Evolutionary conservation across 2,113 vertebrate species (phyloP), one percentile per base, ranked within the genome.

Genomic region (Bufo gargarizans): DNA sequence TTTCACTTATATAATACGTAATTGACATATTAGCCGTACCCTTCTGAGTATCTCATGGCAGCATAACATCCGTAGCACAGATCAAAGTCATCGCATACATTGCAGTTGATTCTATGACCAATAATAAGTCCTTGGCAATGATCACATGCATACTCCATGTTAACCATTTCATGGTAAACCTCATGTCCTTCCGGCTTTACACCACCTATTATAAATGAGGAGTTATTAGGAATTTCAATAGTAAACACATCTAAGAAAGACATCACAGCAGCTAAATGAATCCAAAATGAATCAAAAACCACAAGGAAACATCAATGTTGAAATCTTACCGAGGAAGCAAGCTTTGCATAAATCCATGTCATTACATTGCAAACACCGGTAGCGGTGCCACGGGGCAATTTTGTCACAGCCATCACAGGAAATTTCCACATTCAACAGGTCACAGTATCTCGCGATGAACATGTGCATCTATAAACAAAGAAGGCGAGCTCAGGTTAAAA

Each of bases 291-390:
- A 12, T 0, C 3, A 17, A 63, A 43, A 71, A 3, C 19, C 13
- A 71, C 33, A 43, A 6, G 4, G 11, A 2, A 43, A 33, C 3
- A 33, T 3, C 10, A 3, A 22, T 22, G 47, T 49, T 7, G 43
- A 43, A 53, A 9, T 19, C 94, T 95, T 91, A 99, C 98, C 98
- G 72, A 99, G 95, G 91, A 99, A 99, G 86, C 98, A 99, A 0
- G 98, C 98, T 93, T 99, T 99, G 90, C 98, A 99, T 3, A 99
- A 96, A 87, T 99, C 98, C 98, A 99, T 99, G 86, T 99, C 97
- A 3, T 96, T 98, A 92, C 98, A 99, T 87, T 99, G 98, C 90
- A 99, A 93, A 69, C 98, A 99, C 86, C 98, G 93, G 93, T 99
- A 99, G n/a, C 98, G 97, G 81, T 98, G 97, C 97, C 97, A 99